Conservation (phyloP, 2,888 invertebrate species). For the Himalopsyche japonica region DNA sequence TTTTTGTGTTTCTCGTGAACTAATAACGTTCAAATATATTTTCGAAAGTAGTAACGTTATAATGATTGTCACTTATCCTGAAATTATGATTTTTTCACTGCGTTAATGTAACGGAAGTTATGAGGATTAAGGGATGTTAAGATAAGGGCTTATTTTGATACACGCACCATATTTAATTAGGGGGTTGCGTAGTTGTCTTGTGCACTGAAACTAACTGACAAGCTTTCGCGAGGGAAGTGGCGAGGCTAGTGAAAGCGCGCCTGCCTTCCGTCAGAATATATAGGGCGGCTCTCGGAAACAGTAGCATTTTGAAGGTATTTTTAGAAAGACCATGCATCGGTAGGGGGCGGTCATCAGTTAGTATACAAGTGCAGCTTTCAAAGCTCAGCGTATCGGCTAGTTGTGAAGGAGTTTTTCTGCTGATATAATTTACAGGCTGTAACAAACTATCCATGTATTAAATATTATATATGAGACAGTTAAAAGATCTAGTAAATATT, state of each 20-base stretch:
- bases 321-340: conserved; percentile 1
- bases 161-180: background rate
- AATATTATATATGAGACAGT: no score
- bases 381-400: background rate
- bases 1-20: no score
- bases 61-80: no score
- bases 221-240: background rate
- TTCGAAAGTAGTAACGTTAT: no score
- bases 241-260: background rate
- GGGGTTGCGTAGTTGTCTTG: background rate
- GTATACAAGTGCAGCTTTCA: background rate
- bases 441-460: no score
- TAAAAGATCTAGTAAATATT: no score
- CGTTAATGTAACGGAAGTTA: no score
- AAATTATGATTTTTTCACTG: no score
- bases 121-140: no score
- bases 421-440: no score
- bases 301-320: conserved; percentile 20
- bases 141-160: no score
- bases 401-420: background rate
- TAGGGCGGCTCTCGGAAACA: conserved; percentile 12
- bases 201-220: background rate
- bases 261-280: background rate
- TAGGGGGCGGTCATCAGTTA: background rate
- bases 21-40: no score